phyloP scores from a whole-genome alignment of 2,113 vertebrate species.

The Merops nubicus region DNA sequence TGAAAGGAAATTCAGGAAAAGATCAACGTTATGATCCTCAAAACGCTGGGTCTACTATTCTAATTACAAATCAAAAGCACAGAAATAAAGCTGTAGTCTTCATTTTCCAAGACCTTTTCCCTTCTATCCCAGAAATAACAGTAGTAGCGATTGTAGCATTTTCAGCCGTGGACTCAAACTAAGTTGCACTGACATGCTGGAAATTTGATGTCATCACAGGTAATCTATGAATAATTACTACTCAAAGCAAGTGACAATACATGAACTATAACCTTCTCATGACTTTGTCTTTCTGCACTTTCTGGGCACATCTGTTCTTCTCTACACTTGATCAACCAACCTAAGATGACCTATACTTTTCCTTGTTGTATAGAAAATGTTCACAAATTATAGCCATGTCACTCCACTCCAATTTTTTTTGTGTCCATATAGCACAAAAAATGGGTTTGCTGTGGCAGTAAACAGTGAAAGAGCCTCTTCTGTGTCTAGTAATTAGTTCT shows the following conservation, averaged over 20 bases:
- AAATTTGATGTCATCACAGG: slow-evolving; percentile 11
- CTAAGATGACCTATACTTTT: slow-evolving; percentile 17
- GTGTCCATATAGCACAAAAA: slow-evolving; percentile 39
- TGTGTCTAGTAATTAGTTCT: slow-evolving; percentile 62
- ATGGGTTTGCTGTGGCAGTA: slow-evolving; percentile 58
- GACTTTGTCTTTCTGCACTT: slow-evolving; percentile 67
- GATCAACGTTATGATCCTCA: not conserved
- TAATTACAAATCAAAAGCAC: not conserved
- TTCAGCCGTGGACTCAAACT: not conserved
- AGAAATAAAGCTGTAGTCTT: not conserved
- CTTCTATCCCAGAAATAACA: not conserved
- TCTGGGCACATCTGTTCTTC: slow-evolving; percentile 36
- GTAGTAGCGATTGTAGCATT: not conserved
- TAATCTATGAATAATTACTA: not conserved
- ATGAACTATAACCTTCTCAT: slow-evolving; percentile 49
- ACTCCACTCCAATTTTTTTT: slow-evolving; percentile 24
- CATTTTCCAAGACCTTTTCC: not conserved
- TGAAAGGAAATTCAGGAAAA: not conserved
- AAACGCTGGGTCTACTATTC: not conserved
- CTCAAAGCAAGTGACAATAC: not conserved
- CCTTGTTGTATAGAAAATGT: slow-evolving; percentile 32
- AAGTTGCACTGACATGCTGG: not conserved
- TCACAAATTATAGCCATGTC: slow-evolving; percentile 50
- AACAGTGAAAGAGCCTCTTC: slow-evolving; percentile 48
- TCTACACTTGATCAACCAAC: slow-evolving; percentile 55